Conservation (phyloP, 1,140 invertebrate species). For the roundworm (Caenorhabditis elegans) region DNA sequence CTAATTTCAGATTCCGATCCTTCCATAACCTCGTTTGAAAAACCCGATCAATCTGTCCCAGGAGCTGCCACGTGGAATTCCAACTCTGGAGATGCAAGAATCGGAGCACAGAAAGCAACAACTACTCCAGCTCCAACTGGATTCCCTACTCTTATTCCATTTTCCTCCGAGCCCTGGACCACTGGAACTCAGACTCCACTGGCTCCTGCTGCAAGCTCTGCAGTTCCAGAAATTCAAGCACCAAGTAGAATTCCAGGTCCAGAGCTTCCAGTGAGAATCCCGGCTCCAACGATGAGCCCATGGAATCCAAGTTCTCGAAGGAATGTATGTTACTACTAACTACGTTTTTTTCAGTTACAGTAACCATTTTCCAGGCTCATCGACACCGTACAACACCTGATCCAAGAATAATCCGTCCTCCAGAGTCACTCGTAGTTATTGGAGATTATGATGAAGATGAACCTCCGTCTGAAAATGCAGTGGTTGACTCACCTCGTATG, state of each 20-base stretch:
- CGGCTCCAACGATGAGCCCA: background rate
- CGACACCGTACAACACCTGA: background rate
- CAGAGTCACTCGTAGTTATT: background rate
- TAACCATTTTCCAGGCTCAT: background rate
- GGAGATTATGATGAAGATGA: slow-evolving; percentile 25
- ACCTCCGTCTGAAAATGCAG: background rate
- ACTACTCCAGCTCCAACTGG: background rate
- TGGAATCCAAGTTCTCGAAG: background rate
- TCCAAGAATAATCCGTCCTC: background rate
- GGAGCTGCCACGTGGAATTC: background rate
- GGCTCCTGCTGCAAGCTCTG: background rate
- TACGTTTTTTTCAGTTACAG: background rate
- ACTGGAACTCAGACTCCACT: background rate
- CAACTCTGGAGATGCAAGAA: slow-evolving; percentile 1
- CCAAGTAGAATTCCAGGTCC: background rate
- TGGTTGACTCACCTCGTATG: background rate
- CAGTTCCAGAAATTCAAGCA: background rate
- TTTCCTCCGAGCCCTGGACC: background rate
- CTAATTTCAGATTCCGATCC: background rate
- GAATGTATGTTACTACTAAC: background rate
- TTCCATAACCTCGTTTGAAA: background rate
- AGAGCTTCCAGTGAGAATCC: background rate
- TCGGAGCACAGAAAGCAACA: background rate
- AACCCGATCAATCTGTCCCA: background rate
- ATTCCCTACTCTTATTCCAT: slow-evolving; percentile 4